Evolutionary conservation across 2,888 invertebrate species (phyloP).

Genomic region (Plebejus melissa): DNA sequence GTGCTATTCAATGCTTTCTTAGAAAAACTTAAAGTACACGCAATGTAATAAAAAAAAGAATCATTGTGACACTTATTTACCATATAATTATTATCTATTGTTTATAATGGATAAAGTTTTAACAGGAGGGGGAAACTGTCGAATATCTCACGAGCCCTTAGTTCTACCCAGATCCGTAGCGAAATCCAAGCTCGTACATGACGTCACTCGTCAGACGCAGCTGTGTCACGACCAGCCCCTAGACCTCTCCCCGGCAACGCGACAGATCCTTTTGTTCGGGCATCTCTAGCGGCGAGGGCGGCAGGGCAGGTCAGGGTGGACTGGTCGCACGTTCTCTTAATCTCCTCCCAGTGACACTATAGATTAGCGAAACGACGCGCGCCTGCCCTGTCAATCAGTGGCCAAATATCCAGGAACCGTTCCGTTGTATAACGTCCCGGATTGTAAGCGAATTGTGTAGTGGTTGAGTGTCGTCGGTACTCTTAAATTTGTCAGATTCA

Average conservation of each 20-base stretch:
- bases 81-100: too few relatives aligned
- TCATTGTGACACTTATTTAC: too few relatives aligned
- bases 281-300: slow-evolving; percentile 27
- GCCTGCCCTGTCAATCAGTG: slow-evolving; percentile 57
- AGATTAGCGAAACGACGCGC: slow-evolving; percentile 56
- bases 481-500: background rate
- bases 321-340: slow-evolving; percentile 41
- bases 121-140: background rate
- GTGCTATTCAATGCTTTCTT: too few relatives aligned
- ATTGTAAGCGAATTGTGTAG: background rate
- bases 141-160: slow-evolving; percentile 28
- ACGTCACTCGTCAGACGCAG: slow-evolving; percentile 38
- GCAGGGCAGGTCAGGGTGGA: slow-evolving; percentile 40
- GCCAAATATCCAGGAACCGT: slow-evolving; percentile 41
- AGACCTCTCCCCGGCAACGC: slow-evolving; percentile 34
- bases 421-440: slow-evolving; percentile 35
- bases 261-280: slow-evolving; percentile 24
- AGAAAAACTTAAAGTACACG: too few relatives aligned
- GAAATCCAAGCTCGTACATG: slow-evolving; percentile 37
- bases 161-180: slow-evolving; percentile 33
- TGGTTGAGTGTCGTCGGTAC: background rate
- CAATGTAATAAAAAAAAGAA: too few relatives aligned
- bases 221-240: slow-evolving; percentile 36
- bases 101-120: background rate
- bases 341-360: slow-evolving; percentile 53